These are phyloP conservation scores for Phycodurus eques DNA, from an alignment of 2,113 vertebrate genomes.

Conservation along the genomic window DNA sequence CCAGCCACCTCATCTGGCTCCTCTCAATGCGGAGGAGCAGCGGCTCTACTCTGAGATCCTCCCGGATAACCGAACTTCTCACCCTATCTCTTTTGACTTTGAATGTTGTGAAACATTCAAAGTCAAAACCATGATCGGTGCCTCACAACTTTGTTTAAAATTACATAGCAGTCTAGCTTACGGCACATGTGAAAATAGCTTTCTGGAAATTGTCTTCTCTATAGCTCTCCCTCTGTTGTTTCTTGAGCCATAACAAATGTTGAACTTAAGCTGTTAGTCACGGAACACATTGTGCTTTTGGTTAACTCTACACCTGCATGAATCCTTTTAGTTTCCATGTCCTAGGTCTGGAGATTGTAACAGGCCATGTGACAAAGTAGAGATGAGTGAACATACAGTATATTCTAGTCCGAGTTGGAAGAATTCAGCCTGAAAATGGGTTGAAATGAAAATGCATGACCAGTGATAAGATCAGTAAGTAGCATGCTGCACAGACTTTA, in stretches of 20 bases:
- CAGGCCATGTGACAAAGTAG: conserved; percentile 31
- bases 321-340: conserved; percentile 38
- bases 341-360: conserved; percentile 44
- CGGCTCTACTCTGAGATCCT: too few relatives aligned
- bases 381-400: conserved; percentile 16
- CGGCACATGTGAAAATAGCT: conserved; percentile 8
- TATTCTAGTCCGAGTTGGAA: conserved; percentile 22
- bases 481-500: neutral
- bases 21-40: too few relatives aligned
- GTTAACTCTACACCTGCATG: conserved; percentile 25
- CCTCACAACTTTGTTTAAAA: too few relatives aligned
- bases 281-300: conserved; percentile 28
- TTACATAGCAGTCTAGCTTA: neutral
- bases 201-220: neutral
- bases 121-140: conserved; percentile 18
- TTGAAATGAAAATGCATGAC: conserved; percentile 4
- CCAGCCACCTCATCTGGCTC: too few relatives aligned
- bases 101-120: conserved; percentile 38
- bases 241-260: conserved; percentile 53
- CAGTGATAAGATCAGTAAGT: neutral
- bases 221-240: conserved; percentile 44
- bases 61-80: too few relatives aligned
- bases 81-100: too few relatives aligned
- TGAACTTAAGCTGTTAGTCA: conserved; percentile 58
- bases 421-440: conserved; percentile 6